Base-by-base conservation (phyloP, 2,888 invertebrate genomes). In the Caenorhabditis auriculariae region DNA sequence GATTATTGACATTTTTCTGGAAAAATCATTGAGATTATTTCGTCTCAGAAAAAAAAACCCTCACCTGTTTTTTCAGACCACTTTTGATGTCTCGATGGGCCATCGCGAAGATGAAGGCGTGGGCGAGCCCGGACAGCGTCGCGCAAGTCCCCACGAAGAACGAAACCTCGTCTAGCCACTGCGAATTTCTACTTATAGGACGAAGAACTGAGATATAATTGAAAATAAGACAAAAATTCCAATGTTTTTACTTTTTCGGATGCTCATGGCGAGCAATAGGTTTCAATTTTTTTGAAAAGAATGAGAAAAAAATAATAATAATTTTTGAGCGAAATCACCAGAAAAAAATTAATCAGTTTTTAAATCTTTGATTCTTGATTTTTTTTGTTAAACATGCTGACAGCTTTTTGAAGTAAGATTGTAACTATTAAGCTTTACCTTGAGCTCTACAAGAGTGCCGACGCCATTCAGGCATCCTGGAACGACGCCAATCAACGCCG, bases 81-180 rank as follows among this genome's bases (percentile, higher is more conserved):
- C 42, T 23, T 54, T 54, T 42, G 29, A 59, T 54, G 4, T 59
- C 59, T 23, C 60, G 28, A 46, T 64, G 64, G n/a, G 64, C 64
- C 60, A 60, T 64, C 12, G 60, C 64, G 28, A 64, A 64, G 15
- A 64, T 64, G 53, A 64, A 64, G 1, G 64, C 64, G 28, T 64
- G 64, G 0, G 64, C 59, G 15, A 64, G 56, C n/a, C 64, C 64
- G 24, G 64, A 64, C 2, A 64, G 53, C 4, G 55, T 60, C 2
- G 64, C 64, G 29, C 64, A 60, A 4, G 64, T 60, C 4, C 64
- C 64, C 5, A 64, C 64, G 44, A 64, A 64, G 26, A 64, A 60
- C 7, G 64, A 64, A 12, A 64, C 47, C 23, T 64, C 64, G 27
- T 59, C 52, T 21, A 64, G 41, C 21, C 51, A 17, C 64, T 64